phyloP scores from a whole-genome alignment of 2,113 vertebrate genomes.

The Hypomesus transpacificus region DNA sequence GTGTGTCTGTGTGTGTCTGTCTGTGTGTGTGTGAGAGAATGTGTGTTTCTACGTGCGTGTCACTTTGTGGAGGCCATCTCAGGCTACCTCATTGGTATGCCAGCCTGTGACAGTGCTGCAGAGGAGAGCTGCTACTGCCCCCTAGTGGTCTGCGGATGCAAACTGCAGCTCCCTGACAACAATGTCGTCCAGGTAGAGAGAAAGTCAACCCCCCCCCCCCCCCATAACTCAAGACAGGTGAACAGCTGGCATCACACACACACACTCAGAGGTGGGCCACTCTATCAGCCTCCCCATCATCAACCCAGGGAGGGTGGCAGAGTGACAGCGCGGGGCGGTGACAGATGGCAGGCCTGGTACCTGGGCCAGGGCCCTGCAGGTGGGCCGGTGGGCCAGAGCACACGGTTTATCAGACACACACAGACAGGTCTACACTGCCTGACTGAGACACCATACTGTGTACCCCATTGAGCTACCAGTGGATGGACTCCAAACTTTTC shows the following conservation, averaged over 20 bases:
- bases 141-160: conserved; percentile 11
- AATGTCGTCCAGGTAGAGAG: too few relatives aligned
- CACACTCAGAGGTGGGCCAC: background rate
- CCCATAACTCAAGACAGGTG: conserved; percentile 38
- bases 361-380: conserved; percentile 40
- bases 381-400: conserved; percentile 52
- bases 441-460: background rate
- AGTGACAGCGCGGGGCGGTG: conserved; percentile 22
- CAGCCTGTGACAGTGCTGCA: background rate
- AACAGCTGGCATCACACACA: background rate
- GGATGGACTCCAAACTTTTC: too few relatives aligned
- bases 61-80: background rate
- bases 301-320: background rate
- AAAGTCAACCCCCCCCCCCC: too few relatives aligned
- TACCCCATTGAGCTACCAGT: too few relatives aligned
- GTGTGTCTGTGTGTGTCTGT: conserved; percentile 4
- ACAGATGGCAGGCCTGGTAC: conserved; percentile 53
- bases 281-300: background rate
- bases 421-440: background rate
- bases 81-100: background rate
- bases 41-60: conserved; percentile 4
- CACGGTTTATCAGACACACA: conserved; percentile 28
- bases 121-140: conserved; percentile 16
- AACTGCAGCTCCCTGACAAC: background rate
- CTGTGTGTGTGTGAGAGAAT: background rate